Base-by-base conservation (phyloP, 92 coral and sea anemone genomes). In the Palythoa heliodiscus region DNA sequence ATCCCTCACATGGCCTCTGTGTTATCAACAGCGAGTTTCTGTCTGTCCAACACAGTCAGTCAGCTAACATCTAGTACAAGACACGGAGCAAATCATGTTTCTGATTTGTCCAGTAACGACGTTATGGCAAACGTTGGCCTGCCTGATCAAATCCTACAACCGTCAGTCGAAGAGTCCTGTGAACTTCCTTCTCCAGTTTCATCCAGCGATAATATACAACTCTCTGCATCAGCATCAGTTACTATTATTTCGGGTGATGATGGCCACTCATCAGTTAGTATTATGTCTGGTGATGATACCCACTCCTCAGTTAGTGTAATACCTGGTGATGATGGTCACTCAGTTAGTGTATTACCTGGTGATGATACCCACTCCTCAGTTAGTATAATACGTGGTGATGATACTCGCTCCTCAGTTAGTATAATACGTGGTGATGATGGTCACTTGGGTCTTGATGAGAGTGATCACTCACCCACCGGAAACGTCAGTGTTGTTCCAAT, bases 101-200 rank as follows among this genome's bases (percentile, higher is more conserved):
- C 86, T 84, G 79, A 86, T 69, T 53, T 83, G 79, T 80, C 78
- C 82, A 81, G 83, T 76, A 68, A 77, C 58, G 99, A 90, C 11
- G 77, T 95, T 73, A 94, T 92, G 37, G 91, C 98, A 1, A 96
- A 92, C 70, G 97, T 95, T 37, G 93, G 88, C n/a, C 89, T 96
- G 38, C 99, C 99, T 4, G 99, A 96, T 47, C 91, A 96, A 71
- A 95, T 96, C 76, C 88, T 96, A 13, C 99, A 96, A 38, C 86
- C 97, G 17, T 95, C 90, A 35, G 89, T 92, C 10, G 99, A 96
- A 24, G 98, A 95, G 40, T 86, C 95, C 0, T 77, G 88, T 13
- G 93, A 85, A 43, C 74, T 93, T 38, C 77, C 92, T 25, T 88
- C 91, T 1, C 74, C 92, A 0, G 63, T 87, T 37, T 86, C 92